Base-by-base conservation (phyloP, 2,888 invertebrate species). In the Scaptomyza tumidula region DNA sequence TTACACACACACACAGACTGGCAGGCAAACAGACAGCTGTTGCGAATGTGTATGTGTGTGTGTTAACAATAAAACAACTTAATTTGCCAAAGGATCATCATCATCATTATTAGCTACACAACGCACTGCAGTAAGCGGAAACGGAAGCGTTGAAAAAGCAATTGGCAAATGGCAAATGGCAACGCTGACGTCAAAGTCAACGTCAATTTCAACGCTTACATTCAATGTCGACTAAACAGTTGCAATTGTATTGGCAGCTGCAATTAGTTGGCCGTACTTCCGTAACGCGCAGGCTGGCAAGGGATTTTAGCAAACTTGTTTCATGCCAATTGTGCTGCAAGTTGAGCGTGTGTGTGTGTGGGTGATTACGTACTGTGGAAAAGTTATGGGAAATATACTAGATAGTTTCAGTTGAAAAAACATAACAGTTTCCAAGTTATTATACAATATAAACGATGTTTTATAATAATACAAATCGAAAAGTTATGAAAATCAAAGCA, bases 161-260 rank as follows among this genome's bases (percentile, higher is more conserved):
- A 79, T 87, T 85, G 88, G 74, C 86, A 75, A 79, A 87, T 85
- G 87, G 73, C 85, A 75, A 75, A 87, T 76, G 82, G 73, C 67
- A 35, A 55, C 45, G 62, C 19, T 19, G 37, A 43, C 54, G 57
- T 1, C 7, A 56, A 48, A n/a, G 50, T 0, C 19, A 29, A 35
- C 43, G 46, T 1, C 14, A 14, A 16, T 24, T 37, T 11, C 9
- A n/a, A 54, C 27, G 50, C 48, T 19, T n/a, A 27, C 27, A 37
- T 29, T n/a, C 10, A n/a, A 54, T 29, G 50, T 37, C 31, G 61
- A 49, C 61, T 50, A 60, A 71, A 74, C 74, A 67, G 65, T 81
- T 71, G 75, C 70, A 46, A 63, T 65, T 79, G 33, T 75, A 85
- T 72, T 85, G 79, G 76, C 70, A 76, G 70, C 63, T 72, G 73